Evolutionary conservation across 2,113 vertebrate species (phyloP).

Genomic region (Penelope pileata): DNA sequence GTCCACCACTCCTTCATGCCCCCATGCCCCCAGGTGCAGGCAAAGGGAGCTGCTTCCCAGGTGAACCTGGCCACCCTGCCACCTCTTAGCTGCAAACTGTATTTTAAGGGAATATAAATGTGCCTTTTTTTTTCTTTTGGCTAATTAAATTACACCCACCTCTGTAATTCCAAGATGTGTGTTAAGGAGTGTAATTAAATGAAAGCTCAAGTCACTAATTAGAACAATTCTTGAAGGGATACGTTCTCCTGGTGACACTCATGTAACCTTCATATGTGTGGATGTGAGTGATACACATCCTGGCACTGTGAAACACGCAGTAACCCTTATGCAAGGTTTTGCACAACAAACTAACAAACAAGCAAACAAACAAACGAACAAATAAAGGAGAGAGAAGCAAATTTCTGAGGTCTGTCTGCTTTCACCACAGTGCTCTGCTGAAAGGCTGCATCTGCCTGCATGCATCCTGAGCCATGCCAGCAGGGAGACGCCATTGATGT

Average conservation of each 20-base stretch:
- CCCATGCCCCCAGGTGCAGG: neutral
- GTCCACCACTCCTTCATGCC: neutral
- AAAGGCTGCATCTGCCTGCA: neutral
- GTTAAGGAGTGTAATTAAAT: constrained; percentile 64
- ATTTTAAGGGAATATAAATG: constrained; percentile 7
- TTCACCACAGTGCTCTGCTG: accelerated
- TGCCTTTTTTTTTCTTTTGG: neutral
- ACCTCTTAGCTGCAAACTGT: neutral
- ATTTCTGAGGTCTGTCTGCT: neutral
- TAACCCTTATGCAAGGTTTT: neutral
- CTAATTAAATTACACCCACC: constrained; percentile 66
- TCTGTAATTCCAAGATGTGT: constrained; percentile 40
- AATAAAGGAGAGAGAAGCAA: neutral
- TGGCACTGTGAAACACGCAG: neutral
- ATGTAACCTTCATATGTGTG: neutral
- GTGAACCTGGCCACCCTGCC: neutral
- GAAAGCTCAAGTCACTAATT: constrained; percentile 61
- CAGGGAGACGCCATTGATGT: neutral
- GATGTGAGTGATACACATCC: neutral
- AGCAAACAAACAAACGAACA: too few relatives aligned
- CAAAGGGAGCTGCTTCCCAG: accelerated
- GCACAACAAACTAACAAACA: neutral
- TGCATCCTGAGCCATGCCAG: neutral
- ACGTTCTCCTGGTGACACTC: constrained; percentile 1
- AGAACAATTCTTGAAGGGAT: constrained; percentile 58